Evolutionary conservation across 2,113 vertebrate species (phyloP).

Genomic region (Nerophis lumbriciformis): DNA sequence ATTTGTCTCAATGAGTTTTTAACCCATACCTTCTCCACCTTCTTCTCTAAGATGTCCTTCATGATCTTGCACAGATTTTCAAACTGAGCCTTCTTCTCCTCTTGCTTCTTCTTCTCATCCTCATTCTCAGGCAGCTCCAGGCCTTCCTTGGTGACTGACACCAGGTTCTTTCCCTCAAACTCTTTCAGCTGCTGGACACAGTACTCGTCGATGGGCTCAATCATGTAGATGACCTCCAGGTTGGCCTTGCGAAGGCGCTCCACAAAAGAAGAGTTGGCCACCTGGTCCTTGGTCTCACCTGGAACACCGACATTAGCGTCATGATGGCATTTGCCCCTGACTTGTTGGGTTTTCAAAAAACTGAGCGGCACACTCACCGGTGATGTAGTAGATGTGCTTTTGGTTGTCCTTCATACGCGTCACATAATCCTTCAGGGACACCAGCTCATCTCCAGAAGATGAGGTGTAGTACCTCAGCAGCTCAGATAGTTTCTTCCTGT

Average conservation of each 20-base stretch:
- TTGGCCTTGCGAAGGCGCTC: slow-evolving; percentile 76
- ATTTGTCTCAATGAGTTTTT: neutral
- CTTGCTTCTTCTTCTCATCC: slow-evolving; percentile 76
- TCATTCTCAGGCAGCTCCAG: slow-evolving; percentile 79
- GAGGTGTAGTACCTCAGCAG: slow-evolving; percentile 90
- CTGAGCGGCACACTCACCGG: slow-evolving; percentile 70
- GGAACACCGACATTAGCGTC: neutral
- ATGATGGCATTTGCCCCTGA: no score
- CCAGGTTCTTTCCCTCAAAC: slow-evolving; percentile 75
- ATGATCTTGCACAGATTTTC: slow-evolving; percentile 79
- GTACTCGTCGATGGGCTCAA: slow-evolving; percentile 79
- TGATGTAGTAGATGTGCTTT: slow-evolving; percentile 97
- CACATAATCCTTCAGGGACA: slow-evolving; percentile 94
- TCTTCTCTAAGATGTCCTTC: slow-evolving; percentile 80
- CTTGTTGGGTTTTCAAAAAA: neutral
- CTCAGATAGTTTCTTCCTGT: slow-evolving; percentile 92
- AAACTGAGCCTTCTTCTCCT: slow-evolving; percentile 70
- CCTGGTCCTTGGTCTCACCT: slow-evolving; percentile 79
- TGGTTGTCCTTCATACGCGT: slow-evolving; percentile 96
- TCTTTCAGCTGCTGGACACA: slow-evolving; percentile 82
- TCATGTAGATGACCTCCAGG: slow-evolving; percentile 80
- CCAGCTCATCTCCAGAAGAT: slow-evolving; percentile 90
- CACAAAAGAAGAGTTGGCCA: slow-evolving; percentile 78
- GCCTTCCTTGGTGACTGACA: slow-evolving; percentile 79
- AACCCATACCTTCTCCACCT: slow-evolving; percentile 71